Evolutionary conservation across 2,888 invertebrate genomes (phyloP).

Genomic region (Ceriagrion tenellum): DNA sequence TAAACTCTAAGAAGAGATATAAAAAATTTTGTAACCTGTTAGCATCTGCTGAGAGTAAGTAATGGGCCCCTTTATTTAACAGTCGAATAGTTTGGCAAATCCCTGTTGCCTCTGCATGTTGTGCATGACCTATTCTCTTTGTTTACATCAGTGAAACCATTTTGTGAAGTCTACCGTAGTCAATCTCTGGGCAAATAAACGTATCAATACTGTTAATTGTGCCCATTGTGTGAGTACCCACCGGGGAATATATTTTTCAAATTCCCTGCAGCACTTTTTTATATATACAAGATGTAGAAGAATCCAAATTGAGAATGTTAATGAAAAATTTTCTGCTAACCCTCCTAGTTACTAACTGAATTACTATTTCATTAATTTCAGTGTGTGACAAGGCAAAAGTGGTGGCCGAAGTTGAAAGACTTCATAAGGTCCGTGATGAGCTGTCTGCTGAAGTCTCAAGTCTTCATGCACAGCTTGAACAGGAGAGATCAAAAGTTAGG

Average conservation of each 20-base stretch:
- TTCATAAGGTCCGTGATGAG: constrained; percentile 86
- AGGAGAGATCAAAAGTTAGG: constrained; percentile 85
- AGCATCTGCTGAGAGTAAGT: constrained; percentile 87
- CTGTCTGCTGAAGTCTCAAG: constrained; percentile 85
- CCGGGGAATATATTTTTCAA: too few species aligned
- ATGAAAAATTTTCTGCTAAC: too few species aligned
- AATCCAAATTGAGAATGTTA: too few species aligned
- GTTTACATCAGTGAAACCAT: background rate
- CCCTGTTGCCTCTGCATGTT: background rate
- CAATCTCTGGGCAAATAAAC: too few species aligned
- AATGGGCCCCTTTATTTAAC: background rate
- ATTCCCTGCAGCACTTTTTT: too few species aligned
- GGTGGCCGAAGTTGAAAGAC: constrained; percentile 85
- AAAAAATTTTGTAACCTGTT: constrained; percentile 86
- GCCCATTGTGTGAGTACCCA: too few species aligned
- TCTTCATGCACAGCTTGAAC: constrained; percentile 86
- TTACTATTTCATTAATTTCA: constrained; percentile 76
- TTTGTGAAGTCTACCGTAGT: too few species aligned
- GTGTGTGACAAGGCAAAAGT: constrained; percentile 91
- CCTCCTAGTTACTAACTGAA: too few species aligned
- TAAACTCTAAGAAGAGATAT: constrained; percentile 85
- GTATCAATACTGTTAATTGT: too few species aligned
- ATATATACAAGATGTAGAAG: too few species aligned
- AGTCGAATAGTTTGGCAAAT: background rate
- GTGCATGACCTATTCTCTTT: background rate